These are phyloP conservation scores for Schizopygopsis malacanthus DNA, from an alignment of 2,797 vertebrate species.

Conservation along the genomic window DNA sequence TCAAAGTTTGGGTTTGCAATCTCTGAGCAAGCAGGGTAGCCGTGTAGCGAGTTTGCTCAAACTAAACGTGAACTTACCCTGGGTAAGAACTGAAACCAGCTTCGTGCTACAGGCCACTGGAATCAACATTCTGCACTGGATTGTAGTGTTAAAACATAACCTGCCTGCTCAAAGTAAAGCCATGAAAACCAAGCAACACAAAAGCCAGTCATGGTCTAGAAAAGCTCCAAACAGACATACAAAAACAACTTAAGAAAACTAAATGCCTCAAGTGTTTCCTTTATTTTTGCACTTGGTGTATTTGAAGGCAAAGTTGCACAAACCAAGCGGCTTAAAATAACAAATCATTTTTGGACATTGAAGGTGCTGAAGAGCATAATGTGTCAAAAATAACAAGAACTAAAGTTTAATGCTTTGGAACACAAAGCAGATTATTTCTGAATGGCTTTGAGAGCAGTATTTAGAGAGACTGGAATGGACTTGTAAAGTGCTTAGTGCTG, in stretches of 20 bases:
- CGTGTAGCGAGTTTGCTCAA: too few relatives aligned
- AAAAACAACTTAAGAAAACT: conserved; percentile 40
- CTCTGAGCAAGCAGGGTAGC: too few relatives aligned
- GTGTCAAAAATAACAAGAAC: conserved; percentile 44
- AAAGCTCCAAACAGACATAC: conserved; percentile 43
- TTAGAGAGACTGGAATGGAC: conserved; percentile 38
- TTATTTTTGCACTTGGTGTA: not conserved
- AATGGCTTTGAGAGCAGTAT: conserved; percentile 25
- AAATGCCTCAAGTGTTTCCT: conserved; percentile 20
- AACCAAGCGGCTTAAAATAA: conserved; percentile 34
- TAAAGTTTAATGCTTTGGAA: conserved; percentile 34
- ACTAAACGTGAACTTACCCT: too few relatives aligned
- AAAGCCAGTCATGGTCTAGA: conserved; percentile 56
- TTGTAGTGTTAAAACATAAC: not conserved
- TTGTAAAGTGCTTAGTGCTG: conserved; percentile 42
- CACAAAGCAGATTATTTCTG: conserved; percentile 27
- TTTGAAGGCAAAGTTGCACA: not conserved
- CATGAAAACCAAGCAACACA: conserved; percentile 17
- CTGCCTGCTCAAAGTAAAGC: conserved; percentile 2
- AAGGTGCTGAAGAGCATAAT: conserved; percentile 31
- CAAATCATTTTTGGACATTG: conserved; percentile 24
- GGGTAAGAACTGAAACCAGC: too few relatives aligned
- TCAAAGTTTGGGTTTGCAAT: too few relatives aligned
- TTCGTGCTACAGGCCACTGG: too few relatives aligned
- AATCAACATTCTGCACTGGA: not conserved